These are phyloP conservation scores for Elegia similella DNA, from an alignment of 2,888 invertebrate genomes.

Conservation along the genomic window DNA sequence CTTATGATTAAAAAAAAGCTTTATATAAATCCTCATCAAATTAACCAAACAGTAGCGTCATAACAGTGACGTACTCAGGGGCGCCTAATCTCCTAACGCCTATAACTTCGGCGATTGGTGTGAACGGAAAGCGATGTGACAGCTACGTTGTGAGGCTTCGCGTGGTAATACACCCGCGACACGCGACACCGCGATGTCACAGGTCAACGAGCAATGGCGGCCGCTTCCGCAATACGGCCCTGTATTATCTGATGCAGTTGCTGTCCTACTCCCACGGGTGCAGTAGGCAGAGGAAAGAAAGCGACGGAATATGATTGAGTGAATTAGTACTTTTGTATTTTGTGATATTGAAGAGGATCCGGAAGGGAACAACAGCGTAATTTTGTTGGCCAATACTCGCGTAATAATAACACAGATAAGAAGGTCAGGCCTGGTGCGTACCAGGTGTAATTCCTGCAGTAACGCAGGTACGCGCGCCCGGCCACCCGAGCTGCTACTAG, in stretches of 20 bases:
- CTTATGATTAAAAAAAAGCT: too few relatives aligned
- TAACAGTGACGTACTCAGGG: conserved; percentile 14
- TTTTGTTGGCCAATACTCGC: too few relatives aligned
- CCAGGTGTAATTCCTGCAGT: too few relatives aligned
- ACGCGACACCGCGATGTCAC: conserved; percentile 41
- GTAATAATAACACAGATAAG: too few relatives aligned
- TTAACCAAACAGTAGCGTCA: conserved; percentile 10
- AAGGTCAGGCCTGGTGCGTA: too few relatives aligned
- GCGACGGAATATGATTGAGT: not conserved
- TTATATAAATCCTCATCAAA: not conserved
- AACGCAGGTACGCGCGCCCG: too few relatives aligned
- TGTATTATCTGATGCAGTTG: conserved; percentile 9
- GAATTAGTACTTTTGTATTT: too few relatives aligned
- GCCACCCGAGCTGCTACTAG: too few relatives aligned
- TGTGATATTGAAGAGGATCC: too few relatives aligned
- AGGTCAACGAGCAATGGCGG: conserved; percentile 44
- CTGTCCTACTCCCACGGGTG: not conserved
- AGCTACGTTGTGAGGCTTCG: conserved; percentile 54
- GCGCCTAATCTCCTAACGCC: conserved; percentile 23
- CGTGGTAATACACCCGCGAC: conserved; percentile 42
- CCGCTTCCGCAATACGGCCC: conserved; percentile 28
- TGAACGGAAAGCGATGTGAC: conserved; percentile 49
- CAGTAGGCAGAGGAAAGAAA: not conserved
- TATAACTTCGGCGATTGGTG: conserved; percentile 37
- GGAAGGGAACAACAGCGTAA: too few relatives aligned